Conservation (phyloP, 2,797 vertebrate species). For the Pipistrellus kuhlii region DNA sequence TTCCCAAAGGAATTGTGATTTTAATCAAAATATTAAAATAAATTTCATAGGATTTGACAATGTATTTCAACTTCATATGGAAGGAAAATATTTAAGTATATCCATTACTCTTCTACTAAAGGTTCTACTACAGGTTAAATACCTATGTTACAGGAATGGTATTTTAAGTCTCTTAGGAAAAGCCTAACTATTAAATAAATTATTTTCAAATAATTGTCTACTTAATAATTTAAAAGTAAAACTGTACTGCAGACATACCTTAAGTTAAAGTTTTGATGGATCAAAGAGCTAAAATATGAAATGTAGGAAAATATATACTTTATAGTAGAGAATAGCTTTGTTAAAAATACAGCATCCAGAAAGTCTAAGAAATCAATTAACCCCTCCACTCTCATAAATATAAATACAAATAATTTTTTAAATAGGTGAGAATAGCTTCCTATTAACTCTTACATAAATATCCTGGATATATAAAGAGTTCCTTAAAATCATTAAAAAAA, state of each 20-base stretch:
- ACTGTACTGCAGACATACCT: not conserved
- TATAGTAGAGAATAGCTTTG: not conserved
- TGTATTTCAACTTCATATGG: constrained; percentile 18
- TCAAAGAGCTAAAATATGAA: not conserved
- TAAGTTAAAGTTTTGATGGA: not conserved
- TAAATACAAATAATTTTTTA: not conserved
- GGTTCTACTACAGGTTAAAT: not conserved
- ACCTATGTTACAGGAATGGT: not conserved
- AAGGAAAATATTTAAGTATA: constrained; percentile 47
- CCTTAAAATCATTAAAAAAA: not conserved
- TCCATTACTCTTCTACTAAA: not conserved
- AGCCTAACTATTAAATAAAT: not conserved
- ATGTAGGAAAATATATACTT: not conserved
- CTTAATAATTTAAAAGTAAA: not conserved
- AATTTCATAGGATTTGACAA: not conserved
- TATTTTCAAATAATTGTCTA: not conserved
- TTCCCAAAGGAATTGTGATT: not conserved
- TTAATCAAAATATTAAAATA: not conserved
- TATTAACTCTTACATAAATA: constrained; percentile 28
- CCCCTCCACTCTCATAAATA: not conserved
- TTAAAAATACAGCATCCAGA: not conserved
- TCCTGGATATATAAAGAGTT: not conserved
- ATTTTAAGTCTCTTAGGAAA: constrained; percentile 1
- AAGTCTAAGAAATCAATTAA: not conserved
- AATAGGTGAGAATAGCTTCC: not conserved